A percentile compares a stretch with the other conserved stretches of the same genome.
These are phyloP conservation scores for Arctocebus calabarensis DNA, from an alignment of 2,797 vertebrate species.

Conservation along the genomic window DNA sequence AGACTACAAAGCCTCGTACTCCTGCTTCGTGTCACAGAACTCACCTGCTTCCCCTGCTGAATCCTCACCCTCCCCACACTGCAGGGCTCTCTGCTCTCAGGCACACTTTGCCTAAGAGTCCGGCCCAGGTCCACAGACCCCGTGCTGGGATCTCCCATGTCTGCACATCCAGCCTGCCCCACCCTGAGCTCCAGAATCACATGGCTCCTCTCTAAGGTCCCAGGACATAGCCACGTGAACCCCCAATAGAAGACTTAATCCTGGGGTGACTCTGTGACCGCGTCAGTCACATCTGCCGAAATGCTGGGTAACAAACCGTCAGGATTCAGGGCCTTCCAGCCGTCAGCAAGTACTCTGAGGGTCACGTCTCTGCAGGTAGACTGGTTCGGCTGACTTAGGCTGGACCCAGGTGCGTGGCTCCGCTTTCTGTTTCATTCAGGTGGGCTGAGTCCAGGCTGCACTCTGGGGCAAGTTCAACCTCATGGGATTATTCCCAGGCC, in stretches of 20 bases:
- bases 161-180: background rate
- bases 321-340: too few relatives aligned
- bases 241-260: background rate
- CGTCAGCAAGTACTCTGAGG: accelerated
- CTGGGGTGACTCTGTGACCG: accelerated
- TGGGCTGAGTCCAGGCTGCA: background rate
- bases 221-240: accelerated
- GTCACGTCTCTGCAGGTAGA: background rate
- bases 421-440: background rate
- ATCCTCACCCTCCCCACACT: accelerated
- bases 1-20: background rate
- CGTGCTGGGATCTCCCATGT: background rate
- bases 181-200: background rate
- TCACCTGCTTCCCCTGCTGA: background rate
- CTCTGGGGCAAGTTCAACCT: background rate
- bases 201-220: background rate
- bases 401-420: background rate
- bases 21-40: background rate
- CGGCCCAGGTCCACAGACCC: background rate
- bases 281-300: background rate
- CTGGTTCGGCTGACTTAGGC: background rate
- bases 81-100: background rate
- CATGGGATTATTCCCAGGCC: background rate
- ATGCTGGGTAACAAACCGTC: background rate
- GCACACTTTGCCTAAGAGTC: background rate